These are phyloP conservation scores for Trisateles emortualis DNA, from an alignment of 2,888 invertebrate genomes.

Conservation along the genomic window DNA sequence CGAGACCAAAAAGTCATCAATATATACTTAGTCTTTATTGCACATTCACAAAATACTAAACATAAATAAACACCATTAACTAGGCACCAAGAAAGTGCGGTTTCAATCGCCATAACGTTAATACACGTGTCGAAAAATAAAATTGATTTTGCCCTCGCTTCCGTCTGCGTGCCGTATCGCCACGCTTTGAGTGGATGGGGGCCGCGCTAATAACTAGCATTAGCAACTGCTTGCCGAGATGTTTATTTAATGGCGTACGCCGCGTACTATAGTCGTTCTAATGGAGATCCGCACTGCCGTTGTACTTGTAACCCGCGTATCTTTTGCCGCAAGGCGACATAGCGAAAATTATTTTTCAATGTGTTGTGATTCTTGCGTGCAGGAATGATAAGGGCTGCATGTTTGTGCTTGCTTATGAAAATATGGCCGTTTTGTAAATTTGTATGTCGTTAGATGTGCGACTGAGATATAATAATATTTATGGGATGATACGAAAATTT, in stretches of 20 bases:
- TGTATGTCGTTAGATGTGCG: not conserved
- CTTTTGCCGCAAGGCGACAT: slow-evolving; percentile 39
- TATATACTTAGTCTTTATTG: slow-evolving; percentile 29
- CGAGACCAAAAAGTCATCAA: slow-evolving; percentile 15
- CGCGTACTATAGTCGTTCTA: slow-evolving; percentile 64
- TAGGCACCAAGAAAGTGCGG: slow-evolving; percentile 54
- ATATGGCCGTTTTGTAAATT: slow-evolving; percentile 16
- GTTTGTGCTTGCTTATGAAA: slow-evolving; percentile 33
- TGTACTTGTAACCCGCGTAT: slow-evolving; percentile 32
- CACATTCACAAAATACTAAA: slow-evolving; percentile 33
- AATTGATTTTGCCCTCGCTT: slow-evolving; percentile 82
- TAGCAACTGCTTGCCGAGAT: slow-evolving; percentile 77
- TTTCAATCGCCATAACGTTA: slow-evolving; percentile 76
- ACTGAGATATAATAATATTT: not conserved
- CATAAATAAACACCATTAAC: slow-evolving; percentile 49
- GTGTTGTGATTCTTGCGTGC: slow-evolving; percentile 50
- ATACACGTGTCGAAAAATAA: slow-evolving; percentile 85
- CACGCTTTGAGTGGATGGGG: slow-evolving; percentile 78
- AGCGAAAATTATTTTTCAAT: slow-evolving; percentile 58
- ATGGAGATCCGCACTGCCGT: slow-evolving; percentile 68
- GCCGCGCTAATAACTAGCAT: slow-evolving; percentile 83
- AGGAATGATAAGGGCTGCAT: slow-evolving; percentile 47
- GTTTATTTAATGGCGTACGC: slow-evolving; percentile 84
- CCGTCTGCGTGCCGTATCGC: slow-evolving; percentile 85
- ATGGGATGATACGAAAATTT: not conserved